A percentile compares a stretch with the other conserved stretches of the same genome.
Evolutionary conservation across 2,797 vertebrate genomes (phyloP).

Genomic region (Rhinella marina): DNA sequence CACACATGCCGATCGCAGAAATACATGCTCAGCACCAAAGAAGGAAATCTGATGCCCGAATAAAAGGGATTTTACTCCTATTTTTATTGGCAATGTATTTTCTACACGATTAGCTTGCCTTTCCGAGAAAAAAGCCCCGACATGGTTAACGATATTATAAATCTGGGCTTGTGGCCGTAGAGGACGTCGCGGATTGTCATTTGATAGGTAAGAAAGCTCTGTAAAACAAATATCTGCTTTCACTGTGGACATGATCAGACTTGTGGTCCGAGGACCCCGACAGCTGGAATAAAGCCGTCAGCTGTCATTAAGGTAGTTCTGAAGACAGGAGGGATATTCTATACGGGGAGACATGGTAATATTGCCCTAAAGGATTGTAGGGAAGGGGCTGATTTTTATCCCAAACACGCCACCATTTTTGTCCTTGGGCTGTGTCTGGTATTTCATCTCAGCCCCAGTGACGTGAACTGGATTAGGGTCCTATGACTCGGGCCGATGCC

Average conservation of each 20-base stretch:
- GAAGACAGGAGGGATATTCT: neutral
- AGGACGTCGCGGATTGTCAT: neutral
- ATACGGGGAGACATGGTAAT: slow-evolving; percentile 9
- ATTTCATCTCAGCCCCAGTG: neutral
- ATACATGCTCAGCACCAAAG: too few relatives aligned
- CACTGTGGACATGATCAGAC: neutral
- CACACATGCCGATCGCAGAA: neutral
- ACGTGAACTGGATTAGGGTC: neutral
- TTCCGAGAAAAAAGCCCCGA: neutral
- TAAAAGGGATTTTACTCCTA: neutral
- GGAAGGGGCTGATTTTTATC: too few relatives aligned
- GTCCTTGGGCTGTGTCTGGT: neutral
- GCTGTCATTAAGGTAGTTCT: slow-evolving; percentile 9
- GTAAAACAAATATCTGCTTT: neutral
- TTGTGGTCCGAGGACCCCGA: neutral
- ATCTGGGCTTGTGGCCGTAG: neutral
- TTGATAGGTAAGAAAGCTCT: neutral
- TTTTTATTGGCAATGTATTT: neutral
- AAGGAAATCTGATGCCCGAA: neutral
- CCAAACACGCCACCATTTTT: neutral
- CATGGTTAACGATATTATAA: neutral
- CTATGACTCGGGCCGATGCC: too few relatives aligned
- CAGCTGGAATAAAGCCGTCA: slow-evolving; percentile 14
- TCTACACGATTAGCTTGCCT: too few relatives aligned
- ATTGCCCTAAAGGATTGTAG: neutral